Conservation (phyloP, 2,797 vertebrate genomes). For the Pogoniulus pusillus region DNA sequence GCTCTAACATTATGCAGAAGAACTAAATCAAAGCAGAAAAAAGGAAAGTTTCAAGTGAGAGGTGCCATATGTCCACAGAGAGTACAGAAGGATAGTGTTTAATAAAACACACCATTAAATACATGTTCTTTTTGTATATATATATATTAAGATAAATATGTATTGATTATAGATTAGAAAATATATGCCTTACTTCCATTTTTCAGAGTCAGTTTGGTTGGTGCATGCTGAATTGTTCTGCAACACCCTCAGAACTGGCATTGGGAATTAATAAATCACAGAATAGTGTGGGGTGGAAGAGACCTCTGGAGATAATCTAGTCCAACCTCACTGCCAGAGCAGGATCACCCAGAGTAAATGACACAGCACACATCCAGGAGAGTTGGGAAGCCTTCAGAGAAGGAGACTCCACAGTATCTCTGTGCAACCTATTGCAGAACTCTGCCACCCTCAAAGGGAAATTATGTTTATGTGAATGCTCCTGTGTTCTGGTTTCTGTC, state of each 20-base stretch:
- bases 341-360: too few relatives aligned
- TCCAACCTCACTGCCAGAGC: too few relatives aligned
- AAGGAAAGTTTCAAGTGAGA: neutral
- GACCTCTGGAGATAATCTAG: too few relatives aligned
- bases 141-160: neutral
- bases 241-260: neutral
- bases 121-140: neutral
- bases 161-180: neutral
- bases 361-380: too few relatives aligned
- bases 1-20: neutral
- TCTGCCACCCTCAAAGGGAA: too few relatives aligned
- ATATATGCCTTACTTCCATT: neutral
- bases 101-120: neutral
- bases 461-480: too few relatives aligned
- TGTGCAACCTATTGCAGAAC: too few relatives aligned
- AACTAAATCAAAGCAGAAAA: neutral
- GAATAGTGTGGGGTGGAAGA: too few relatives aligned
- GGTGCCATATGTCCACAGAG: neutral
- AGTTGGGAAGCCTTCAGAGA: too few relatives aligned
- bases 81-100: neutral
- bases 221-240: neutral
- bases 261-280: neutral
- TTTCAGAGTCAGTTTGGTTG: neutral
- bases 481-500: too few relatives aligned
- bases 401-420: too few relatives aligned